Conservation (phyloP, 1,140 invertebrate species). For the Heterodera schachtii region DNA sequence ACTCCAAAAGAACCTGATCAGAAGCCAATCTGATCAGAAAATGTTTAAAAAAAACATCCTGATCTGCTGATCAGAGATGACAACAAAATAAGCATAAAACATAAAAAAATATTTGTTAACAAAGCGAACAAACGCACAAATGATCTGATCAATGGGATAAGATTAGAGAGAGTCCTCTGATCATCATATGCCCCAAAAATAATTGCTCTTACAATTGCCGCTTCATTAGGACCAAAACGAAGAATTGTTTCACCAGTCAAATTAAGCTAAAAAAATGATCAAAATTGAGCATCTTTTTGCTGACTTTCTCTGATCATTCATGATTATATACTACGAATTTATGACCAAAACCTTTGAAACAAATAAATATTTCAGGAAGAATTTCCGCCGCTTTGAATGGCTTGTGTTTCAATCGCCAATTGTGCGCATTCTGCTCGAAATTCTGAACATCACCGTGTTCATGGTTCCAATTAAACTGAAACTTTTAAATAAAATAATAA, state of each 20-base stretch:
- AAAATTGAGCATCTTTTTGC: conserved; percentile 52
- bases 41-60: too few relatives aligned
- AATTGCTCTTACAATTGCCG: conserved; percentile 61
- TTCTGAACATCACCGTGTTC: conserved; percentile 59
- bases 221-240: conserved; percentile 54
- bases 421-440: conserved; percentile 52
- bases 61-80: too few relatives aligned
- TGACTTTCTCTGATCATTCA: neutral
- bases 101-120: too few relatives aligned
- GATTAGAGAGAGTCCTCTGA: too few relatives aligned
- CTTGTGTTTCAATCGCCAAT: conserved; percentile 60
- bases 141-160: too few relatives aligned
- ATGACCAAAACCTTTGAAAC: too few relatives aligned
- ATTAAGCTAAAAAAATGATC: conserved; percentile 35
- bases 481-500: too few relatives aligned
- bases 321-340: neutral
- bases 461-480: conserved; percentile 15
- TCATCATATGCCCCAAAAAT: conserved; percentile 42
- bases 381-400: conserved; percentile 59
- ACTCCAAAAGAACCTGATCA: neutral
- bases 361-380: conserved; percentile 29
- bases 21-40: neutral
- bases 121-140: too few relatives aligned
- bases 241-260: too few relatives aligned
- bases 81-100: too few relatives aligned